Evolutionary conservation across 2,888 invertebrate genomes (phyloP), one percentile per base, ranked within the genome.

Genomic region (Anthrax anthrax): DNA sequence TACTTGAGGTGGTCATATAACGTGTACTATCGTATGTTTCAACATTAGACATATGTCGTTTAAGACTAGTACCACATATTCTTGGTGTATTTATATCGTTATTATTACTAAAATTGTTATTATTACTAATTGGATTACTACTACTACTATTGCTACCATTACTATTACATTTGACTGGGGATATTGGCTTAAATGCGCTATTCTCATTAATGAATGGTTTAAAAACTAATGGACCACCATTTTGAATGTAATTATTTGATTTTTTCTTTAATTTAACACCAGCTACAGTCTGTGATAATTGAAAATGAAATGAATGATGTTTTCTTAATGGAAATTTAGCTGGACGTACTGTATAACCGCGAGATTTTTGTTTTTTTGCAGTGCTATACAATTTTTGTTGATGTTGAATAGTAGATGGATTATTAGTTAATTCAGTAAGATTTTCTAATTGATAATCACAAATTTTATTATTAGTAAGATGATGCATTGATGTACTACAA

Each of bases 271-370:
- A 36, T 42, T 50, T 55, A 23, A 55, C 51, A 50, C 63, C 64
- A 44, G 61, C 60, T 46, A 64, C 62, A 40, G 64, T 66, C 52
- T 65, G 62, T 32, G 61, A 62, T 46, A 59, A 59, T 44, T 68
- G 66, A 47, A 68, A 67, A 54, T 69, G 67, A 54, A 68, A 68
- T 49, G 64, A 67, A 53, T 68, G 68, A 58, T 69, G 66, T 58
- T 68, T 68, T 27, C 67, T 65, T 50, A 68, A 46, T 12, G 68
- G 68, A 49, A 67, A 49, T 36, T 61, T 63, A 47, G 65, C 56
- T 29, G 65, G 64, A 4, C 63, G 58, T 40, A 58, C 60, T 37
- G 58, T 48, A 42, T 54, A 56, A 13, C 55, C 46, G 12, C 29
- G 29, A 12, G 29, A 32, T 32, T 32, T 32, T 32, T 32, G 29